Conservation (phyloP, 2,113 vertebrate species). For the Indicator maculatus region DNA sequence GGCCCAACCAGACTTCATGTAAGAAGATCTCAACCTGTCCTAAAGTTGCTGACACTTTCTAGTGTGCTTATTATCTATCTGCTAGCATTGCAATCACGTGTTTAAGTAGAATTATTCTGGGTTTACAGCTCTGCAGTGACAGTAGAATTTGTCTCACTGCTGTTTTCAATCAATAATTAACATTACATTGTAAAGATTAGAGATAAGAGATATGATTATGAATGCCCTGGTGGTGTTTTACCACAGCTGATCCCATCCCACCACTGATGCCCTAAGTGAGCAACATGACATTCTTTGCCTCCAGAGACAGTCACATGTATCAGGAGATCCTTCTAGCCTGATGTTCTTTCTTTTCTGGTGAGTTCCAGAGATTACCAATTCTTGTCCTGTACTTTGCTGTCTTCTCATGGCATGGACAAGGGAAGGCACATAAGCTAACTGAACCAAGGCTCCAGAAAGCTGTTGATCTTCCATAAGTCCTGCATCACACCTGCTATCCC, state of each 20-base stretch:
- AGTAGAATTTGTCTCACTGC: neutral
- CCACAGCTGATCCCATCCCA: neutral
- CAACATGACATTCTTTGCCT: neutral
- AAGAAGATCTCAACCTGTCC: neutral
- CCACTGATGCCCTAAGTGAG: neutral
- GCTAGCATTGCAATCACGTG: neutral
- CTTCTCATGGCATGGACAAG: neutral
- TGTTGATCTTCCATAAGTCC: neutral
- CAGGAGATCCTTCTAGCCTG: neutral
- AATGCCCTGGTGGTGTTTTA: neutral
- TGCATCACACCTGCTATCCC: neutral
- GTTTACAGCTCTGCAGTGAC: neutral
- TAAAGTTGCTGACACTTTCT: slow-evolving; percentile 1
- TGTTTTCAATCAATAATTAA: slow-evolving; percentile 35
- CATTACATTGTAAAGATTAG: neutral
- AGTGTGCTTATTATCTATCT: neutral
- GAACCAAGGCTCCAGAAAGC: neutral
- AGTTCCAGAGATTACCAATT: neutral
- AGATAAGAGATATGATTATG: neutral
- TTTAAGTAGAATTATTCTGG: neutral
- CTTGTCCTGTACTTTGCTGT: neutral
- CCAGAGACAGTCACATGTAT: neutral
- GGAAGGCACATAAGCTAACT: neutral
- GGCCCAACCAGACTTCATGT: neutral
- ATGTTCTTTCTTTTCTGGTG: neutral